Conservation (phyloP, 2,888 invertebrate species). For the Xestia ashworthii region DNA sequence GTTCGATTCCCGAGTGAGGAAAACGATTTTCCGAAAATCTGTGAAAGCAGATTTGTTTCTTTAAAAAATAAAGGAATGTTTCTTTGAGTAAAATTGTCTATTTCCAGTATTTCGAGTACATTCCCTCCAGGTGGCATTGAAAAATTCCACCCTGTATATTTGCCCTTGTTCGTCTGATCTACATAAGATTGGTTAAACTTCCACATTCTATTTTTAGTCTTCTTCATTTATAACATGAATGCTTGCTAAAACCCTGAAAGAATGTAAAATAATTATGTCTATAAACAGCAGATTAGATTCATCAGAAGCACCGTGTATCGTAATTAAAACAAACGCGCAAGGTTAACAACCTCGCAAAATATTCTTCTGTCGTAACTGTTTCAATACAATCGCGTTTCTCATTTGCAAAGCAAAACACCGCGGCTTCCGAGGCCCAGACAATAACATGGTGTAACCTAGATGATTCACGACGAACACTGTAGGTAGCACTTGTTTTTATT, state of each 20-base stretch:
- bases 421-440: constrained; percentile 55
- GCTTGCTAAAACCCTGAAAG: background rate
- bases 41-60: too few species aligned
- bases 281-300: constrained; percentile 1
- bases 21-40: too few species aligned
- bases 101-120: too few species aligned
- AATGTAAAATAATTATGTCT: background rate
- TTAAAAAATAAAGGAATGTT: too few species aligned
- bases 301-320: constrained; percentile 21
- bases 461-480: constrained; percentile 67
- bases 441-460: constrained; percentile 67
- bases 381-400: constrained; percentile 58
- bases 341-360: constrained; percentile 61
- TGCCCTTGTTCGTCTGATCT: background rate
- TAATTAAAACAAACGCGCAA: constrained; percentile 42
- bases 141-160: background rate
- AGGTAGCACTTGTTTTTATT: constrained; percentile 65
- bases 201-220: background rate
- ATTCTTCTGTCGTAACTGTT: constrained; percentile 57
- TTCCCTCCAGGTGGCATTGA: too few species aligned
- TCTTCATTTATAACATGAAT: background rate
- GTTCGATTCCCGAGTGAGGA: too few species aligned
- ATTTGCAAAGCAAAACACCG: constrained; percentile 59
- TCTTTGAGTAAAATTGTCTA: too few species aligned
- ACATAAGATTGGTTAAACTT: background rate